These are phyloP conservation scores for Lithophane socia DNA, from an alignment of 2,888 invertebrate species.

Conservation along the genomic window DNA sequence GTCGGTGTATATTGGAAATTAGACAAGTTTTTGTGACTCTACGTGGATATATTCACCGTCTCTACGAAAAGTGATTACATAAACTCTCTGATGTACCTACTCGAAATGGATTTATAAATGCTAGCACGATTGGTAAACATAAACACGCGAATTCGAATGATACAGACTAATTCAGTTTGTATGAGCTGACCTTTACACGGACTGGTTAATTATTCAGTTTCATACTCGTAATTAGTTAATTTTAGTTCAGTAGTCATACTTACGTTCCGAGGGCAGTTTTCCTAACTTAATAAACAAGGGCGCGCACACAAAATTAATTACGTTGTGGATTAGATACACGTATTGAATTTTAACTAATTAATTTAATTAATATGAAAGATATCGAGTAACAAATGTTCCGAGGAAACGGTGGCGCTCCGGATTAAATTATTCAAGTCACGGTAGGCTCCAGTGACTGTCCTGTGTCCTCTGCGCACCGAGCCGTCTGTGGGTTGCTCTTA, in stretches of 20 bases:
- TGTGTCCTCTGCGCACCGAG: conserved; percentile 57
- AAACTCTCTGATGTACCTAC: conserved; percentile 3
- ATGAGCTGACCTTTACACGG: conserved; percentile 34
- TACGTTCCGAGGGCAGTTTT: conserved; percentile 23
- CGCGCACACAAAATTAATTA: conserved; percentile 67
- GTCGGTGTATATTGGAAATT: conserved; percentile 40
- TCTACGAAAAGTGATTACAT: conserved; percentile 18
- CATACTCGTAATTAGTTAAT: conserved; percentile 46
- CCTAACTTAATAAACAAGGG: conserved; percentile 60
- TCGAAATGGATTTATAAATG: conserved; percentile 14
- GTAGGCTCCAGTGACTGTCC: conserved; percentile 67
- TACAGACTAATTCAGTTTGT: conserved; percentile 40
- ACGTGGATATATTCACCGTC: conserved; percentile 18
- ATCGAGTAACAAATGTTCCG: conserved; percentile 75
- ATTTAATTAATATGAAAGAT: conserved; percentile 78
- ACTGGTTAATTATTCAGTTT: conserved; percentile 51
- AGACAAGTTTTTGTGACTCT: conserved; percentile 34
- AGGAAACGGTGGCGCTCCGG: conserved; percentile 70
- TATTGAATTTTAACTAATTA: conserved; percentile 80
- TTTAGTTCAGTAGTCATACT: conserved; percentile 48
- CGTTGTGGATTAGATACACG: conserved; percentile 70
- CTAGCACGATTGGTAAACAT: conserved; percentile 12
- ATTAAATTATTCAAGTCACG: conserved; percentile 83
- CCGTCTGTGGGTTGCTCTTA: conserved; percentile 61
- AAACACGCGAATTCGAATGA: conserved; percentile 24